phyloP scores from a whole-genome alignment of 2,113 vertebrate genomes.

The Siniperca chuatsi region DNA sequence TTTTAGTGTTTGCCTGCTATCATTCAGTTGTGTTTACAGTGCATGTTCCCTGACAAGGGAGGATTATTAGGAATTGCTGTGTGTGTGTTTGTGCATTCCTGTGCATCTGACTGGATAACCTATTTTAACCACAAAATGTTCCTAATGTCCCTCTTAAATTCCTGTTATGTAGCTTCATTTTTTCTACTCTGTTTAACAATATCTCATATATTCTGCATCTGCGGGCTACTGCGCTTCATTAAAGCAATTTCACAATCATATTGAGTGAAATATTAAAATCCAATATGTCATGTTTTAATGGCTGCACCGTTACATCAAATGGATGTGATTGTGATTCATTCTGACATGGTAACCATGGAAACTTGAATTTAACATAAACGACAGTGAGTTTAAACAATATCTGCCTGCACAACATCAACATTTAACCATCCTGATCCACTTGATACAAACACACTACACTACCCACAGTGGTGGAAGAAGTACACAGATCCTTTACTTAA shows the following conservation, averaged over 20 bases:
- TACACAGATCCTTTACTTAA: not conserved
- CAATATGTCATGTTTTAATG: conserved; percentile 21
- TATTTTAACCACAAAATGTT: conserved; percentile 19
- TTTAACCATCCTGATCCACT: conserved; percentile 12
- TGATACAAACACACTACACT: not conserved
- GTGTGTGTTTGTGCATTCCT: conserved; percentile 17
- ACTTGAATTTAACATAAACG: conserved; percentile 23
- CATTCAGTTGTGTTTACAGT: conserved; percentile 55
- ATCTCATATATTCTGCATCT: conserved; percentile 26
- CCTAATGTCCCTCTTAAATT: conserved; percentile 8
- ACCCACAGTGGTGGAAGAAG: not conserved
- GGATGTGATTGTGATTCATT: conserved; percentile 35
- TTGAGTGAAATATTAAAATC: conserved; percentile 41
- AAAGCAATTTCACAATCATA: conserved; percentile 37
- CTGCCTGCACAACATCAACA: not conserved
- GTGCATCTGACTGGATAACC: conserved; percentile 24
- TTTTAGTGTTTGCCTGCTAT: conserved; percentile 55
- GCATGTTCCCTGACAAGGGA: conserved; percentile 16
- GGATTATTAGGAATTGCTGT: conserved; percentile 26
- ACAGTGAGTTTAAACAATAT: conserved; percentile 7
- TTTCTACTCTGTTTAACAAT: conserved; percentile 22
- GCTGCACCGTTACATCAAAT: not conserved
- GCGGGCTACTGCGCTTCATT: conserved; percentile 27
- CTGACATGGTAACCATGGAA: conserved; percentile 17
- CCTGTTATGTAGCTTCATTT: conserved; percentile 5